Conservation (phyloP, 2,888 invertebrate genomes). For the Erebia aethiops region DNA sequence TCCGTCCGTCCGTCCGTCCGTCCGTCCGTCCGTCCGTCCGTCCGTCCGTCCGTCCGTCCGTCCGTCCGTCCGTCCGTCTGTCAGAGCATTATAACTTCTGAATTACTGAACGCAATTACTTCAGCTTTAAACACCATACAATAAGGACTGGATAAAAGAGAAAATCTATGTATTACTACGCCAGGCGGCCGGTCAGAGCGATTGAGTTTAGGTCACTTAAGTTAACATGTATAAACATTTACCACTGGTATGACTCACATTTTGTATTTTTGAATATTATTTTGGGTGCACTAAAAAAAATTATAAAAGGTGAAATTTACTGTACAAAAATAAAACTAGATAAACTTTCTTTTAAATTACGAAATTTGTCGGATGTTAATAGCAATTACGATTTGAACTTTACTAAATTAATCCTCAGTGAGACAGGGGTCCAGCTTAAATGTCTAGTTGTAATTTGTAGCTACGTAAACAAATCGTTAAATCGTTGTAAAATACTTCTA, state of each 20-base stretch:
- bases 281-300: constrained; percentile 17
- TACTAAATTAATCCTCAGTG: constrained; percentile 1
- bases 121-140: too few relatives aligned
- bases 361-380: constrained; percentile 11
- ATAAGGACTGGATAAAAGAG: constrained; percentile 99
- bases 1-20: too few relatives aligned
- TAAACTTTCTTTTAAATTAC: constrained; percentile 2
- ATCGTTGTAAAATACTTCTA: too few relatives aligned
- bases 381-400: constrained; percentile 12
- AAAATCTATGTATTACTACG: constrained; percentile 97
- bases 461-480: not conserved
- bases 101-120: too few relatives aligned
- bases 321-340: too few relatives aligned
- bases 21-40: too few relatives aligned
- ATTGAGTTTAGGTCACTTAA: constrained; percentile 44
- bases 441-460: constrained; percentile 6
- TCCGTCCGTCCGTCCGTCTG: too few relatives aligned
- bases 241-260: constrained; percentile 13
- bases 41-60: too few relatives aligned
- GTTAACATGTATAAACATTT: constrained; percentile 2
- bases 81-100: too few relatives aligned
- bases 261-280: constrained; percentile 23
- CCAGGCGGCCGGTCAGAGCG: constrained; percentile 90
- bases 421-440: constrained; percentile 9
- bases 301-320: not conserved